These are phyloP conservation scores for Bambusicola thoracicus DNA, from an alignment of 2,113 vertebrate genomes.

Conservation along the genomic window DNA sequence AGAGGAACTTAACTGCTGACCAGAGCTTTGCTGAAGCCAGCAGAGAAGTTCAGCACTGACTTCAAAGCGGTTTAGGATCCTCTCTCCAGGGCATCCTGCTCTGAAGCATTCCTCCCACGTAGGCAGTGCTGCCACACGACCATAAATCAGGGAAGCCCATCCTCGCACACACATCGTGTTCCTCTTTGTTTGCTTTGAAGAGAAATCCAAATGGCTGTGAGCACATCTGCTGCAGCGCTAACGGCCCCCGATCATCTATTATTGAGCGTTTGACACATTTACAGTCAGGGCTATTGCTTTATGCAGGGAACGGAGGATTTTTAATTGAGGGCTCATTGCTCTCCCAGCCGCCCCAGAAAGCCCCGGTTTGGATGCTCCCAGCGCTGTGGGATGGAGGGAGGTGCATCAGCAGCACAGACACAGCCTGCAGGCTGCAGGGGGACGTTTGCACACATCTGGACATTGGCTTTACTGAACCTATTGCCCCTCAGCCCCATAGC, in stretches of 20 bases:
- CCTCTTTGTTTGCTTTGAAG: conserved; percentile 20
- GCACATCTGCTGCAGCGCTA: not conserved
- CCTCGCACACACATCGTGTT: rapidly evolving
- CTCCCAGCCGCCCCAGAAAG: conserved; percentile 10
- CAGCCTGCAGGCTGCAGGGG: not conserved
- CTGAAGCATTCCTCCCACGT: not conserved
- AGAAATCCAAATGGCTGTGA: conserved; percentile 2
- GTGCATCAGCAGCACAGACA: not conserved
- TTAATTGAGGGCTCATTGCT: not conserved
- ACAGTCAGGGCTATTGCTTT: not conserved
- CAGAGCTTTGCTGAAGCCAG: not conserved
- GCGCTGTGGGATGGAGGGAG: not conserved
- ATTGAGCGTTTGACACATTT: not conserved
- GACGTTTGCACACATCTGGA: not conserved
- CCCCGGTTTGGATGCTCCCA: not conserved
- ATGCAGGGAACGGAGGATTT: not conserved
- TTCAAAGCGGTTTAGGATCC: not conserved
- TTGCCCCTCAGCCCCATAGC: rapidly evolving
- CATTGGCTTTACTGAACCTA: not conserved
- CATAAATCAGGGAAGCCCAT: not conserved
- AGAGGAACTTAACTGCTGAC: not conserved
- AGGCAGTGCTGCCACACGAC: not conserved
- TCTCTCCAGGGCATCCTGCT: not conserved
- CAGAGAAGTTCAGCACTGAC: not conserved
- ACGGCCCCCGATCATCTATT: not conserved